Percentiles rank a stretch among this genome's conserved stretches.
phyloP scores from a whole-genome alignment of 2,797 vertebrate species.

The Furcifer pardalis region DNA sequence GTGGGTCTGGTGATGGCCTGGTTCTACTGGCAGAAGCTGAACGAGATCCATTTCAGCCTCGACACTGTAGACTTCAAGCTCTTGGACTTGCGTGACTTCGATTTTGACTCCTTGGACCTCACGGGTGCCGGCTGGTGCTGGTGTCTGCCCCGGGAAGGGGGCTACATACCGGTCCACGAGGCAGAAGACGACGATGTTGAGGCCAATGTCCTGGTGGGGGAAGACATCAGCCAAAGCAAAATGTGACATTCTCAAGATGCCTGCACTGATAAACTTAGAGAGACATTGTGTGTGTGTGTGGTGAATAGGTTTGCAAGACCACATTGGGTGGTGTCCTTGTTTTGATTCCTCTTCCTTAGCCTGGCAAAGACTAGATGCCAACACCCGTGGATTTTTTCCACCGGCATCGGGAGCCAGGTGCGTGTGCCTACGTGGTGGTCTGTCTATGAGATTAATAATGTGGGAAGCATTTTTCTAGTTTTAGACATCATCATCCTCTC shows the following conservation, averaged over 20 bases:
- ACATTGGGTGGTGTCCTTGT: fast-evolving
- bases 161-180: conserved; percentile 80
- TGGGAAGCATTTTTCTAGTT: not conserved
- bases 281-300: not conserved
- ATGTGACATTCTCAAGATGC: conserved; percentile 15
- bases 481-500: fast-evolving
- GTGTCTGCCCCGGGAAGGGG: conserved; percentile 86
- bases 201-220: not conserved
- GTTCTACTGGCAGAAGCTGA: conserved; percentile 87
- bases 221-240: conserved; percentile 3
- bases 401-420: not conserved
- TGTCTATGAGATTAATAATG: not conserved
- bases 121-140: conserved; percentile 87
- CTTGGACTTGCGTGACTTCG: conserved; percentile 71
- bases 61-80: conserved; percentile 85
- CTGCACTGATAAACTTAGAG: fast-evolving
- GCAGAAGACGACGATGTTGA: not conserved
- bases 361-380: not conserved
- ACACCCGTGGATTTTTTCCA: not conserved
- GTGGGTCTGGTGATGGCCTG: conserved; percentile 85
- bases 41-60: conserved; percentile 78
- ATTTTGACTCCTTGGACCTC: conserved; percentile 81
- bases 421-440: not conserved
- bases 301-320: too few relatives aligned
- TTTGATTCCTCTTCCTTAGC: not conserved